Base-by-base conservation (phyloP, 2,113 vertebrate species). In the Alligator sinensis region DNA sequence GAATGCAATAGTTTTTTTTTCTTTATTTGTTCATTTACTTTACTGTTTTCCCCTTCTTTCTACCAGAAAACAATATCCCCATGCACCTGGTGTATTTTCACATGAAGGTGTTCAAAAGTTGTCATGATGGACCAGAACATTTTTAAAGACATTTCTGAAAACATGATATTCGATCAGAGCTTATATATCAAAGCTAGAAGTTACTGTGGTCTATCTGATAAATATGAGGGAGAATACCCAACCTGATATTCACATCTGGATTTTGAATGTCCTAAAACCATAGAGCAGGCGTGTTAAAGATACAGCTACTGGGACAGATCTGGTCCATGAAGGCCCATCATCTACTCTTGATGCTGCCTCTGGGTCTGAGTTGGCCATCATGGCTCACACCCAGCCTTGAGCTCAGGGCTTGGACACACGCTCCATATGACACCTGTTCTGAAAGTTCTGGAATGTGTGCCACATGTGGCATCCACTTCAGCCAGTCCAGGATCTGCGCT, bases 41-140 rank as follows among this genome's bases (percentile, higher is more conserved):
- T 76, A 87, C 89, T 1, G 6, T 88, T 96, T 93, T 95, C 95
- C 96, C 95, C 93, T 96, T 92, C 90, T 91, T 93, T 86, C 92
- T 87, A 86, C 80, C 62, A 80, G 87, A 82, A 70, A 75, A 96
- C 96, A 95, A 96, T 95, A 97, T 94, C 96, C 94, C 93, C 92
- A 30, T 96, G 96, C 96, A 96, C 96, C 93, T 96, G 96, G 92
- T 94, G 19, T 86, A 66, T 96, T 96, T 96, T 89, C 93, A 93
- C 92, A 91, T 0, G 28, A 93, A 89, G 83, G 87, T 93, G 95
- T 89, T 68, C 91, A 86, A 95, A 96, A 96, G 93, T 95, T 95
- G 92, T 90, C 0, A 2, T n/a, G 72, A 70, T 82, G 91, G 0
- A 92, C 91, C 88, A 70, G 90, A 74, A 84, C 87, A 1, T 11